Evolutionary conservation across 2,888 invertebrate genomes (phyloP), one percentile per base, ranked within the genome.

Genomic region (Chrysolina oricalcia): DNA sequence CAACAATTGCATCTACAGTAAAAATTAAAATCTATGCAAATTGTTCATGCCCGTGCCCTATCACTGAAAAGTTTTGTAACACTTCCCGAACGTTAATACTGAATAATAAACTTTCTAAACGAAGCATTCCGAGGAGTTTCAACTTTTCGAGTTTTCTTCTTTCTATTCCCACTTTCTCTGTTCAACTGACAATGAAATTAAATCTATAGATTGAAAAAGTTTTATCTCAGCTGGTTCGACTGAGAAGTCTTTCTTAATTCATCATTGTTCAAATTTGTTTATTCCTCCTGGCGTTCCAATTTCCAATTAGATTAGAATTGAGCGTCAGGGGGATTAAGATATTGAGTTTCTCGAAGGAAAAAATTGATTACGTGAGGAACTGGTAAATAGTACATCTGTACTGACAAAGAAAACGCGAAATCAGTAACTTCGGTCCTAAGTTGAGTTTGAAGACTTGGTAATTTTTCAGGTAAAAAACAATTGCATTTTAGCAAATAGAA

Each of bases 161-260:
- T 78, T 82, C 78, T 78, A 77, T 81, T 81, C 81, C 82, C 81
- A 81, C 81, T 81, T 81, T 81, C 80, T 83, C 79, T 82, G 78
- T 83, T 82, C 80, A 79, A 80, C 81, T 83, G 83, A 83, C 83
- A 84, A 85, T 81, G 81, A 82, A 86, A 86, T 86, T 84, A 83
- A 84, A 83, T 81, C 82, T 81, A 83, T 83, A 81, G 84, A 85
- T 85, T 84, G 83, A 80, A 85, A 85, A 85, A 85, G 78, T 85
- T 85, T 81, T 78, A 76, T 78, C 75, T 63, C 78, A 63, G 50
- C 69, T 15, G 46, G 27, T 40, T 21, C 40, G 59, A 41, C 41
- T 64, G 72, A 53, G 64, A 69, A 65, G 40, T 56, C 40, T 73
- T 69, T 73, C 75, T 75, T 65, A 72, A 78, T 76, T 71, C 72